Percentiles rank a stretch among this genome's conserved stretches.
These are phyloP conservation scores for Drosophila ficusphila DNA, from an alignment of 1,140 invertebrate species.

Conservation along the genomic window DNA sequence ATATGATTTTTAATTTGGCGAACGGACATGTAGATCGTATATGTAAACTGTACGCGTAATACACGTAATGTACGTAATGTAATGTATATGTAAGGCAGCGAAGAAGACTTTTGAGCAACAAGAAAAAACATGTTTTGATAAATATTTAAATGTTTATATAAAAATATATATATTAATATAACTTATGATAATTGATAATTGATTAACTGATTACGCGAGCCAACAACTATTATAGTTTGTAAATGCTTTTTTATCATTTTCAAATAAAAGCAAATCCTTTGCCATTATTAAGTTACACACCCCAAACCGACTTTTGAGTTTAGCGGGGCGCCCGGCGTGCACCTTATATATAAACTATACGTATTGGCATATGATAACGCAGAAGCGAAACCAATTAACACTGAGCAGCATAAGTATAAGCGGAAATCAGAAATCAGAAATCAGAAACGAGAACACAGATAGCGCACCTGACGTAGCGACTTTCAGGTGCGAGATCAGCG, in stretches of 20 bases:
- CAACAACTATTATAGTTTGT: conserved; percentile 82
- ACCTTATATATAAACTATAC: conserved; percentile 63
- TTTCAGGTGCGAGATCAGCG: conserved; percentile 15
- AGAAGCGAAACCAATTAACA: conserved; percentile 39
- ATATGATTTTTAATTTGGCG: conserved; percentile 54
- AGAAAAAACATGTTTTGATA: conserved; percentile 82
- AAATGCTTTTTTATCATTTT: conserved; percentile 81
- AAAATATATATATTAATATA: conserved; percentile 59
- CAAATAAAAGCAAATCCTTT: conserved; percentile 77
- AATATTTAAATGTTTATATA: conserved; percentile 81
- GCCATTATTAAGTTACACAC: conserved; percentile 77
- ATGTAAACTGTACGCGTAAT: conserved; percentile 27
- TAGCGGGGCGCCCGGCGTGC: conserved; percentile 42
- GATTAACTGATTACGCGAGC: conserved; percentile 75
- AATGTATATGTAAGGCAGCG: conserved; percentile 77
- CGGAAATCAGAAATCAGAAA: conserved; percentile 36
- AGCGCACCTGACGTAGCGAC: conserved; percentile 8
- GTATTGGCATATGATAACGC: conserved; percentile 74
- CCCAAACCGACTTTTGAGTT: conserved; percentile 60
- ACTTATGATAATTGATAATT: conserved; percentile 66
- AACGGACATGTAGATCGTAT: conserved; percentile 62
- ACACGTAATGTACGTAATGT: conserved; percentile 44
- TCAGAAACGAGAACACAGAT: conserved; percentile 48
- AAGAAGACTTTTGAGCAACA: conserved; percentile 81
- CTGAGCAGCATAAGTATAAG: conserved; percentile 43